Evolutionary conservation across 2,888 invertebrate genomes (phyloP).

Genomic region (Steinernema scapterisci): DNA sequence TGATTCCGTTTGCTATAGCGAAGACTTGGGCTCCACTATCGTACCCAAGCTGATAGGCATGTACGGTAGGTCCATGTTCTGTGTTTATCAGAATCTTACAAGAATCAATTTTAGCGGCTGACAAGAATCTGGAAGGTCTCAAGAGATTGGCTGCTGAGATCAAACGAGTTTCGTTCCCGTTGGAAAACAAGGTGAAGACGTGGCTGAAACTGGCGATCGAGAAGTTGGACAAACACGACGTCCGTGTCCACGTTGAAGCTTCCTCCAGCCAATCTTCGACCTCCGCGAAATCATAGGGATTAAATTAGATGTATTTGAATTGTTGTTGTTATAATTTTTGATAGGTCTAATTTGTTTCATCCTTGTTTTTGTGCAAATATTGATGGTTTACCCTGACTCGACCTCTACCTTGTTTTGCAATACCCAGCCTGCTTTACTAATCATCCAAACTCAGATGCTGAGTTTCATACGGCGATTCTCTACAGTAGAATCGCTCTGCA

Average conservation of each 20-base stretch:
- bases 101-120: background rate
- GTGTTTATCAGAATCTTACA: background rate
- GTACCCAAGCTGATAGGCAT: constrained; percentile 14
- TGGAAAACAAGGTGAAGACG: constrained; percentile 33
- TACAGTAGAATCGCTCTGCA: constrained; percentile 16
- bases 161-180: constrained; percentile 23
- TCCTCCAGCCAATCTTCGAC: constrained; percentile 1
- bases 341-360: constrained; percentile 11
- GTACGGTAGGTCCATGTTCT: background rate
- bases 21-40: background rate
- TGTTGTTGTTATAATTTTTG: background rate
- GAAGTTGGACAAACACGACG: constrained; percentile 3
- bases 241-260: background rate
- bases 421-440: background rate
- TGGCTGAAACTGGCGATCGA: constrained; percentile 14
- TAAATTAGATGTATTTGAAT: background rate
- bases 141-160: constrained; percentile 27
- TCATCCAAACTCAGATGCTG: background rate
- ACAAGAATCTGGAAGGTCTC: constrained; percentile 25
- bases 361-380: background rate
- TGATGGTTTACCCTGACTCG: background rate
- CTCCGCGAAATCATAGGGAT: background rate
- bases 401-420: background rate
- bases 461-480: background rate
- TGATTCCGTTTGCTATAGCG: background rate